Base-by-base conservation (phyloP, 2,113 vertebrate genomes). In the Forbesichthys agassizii region DNA sequence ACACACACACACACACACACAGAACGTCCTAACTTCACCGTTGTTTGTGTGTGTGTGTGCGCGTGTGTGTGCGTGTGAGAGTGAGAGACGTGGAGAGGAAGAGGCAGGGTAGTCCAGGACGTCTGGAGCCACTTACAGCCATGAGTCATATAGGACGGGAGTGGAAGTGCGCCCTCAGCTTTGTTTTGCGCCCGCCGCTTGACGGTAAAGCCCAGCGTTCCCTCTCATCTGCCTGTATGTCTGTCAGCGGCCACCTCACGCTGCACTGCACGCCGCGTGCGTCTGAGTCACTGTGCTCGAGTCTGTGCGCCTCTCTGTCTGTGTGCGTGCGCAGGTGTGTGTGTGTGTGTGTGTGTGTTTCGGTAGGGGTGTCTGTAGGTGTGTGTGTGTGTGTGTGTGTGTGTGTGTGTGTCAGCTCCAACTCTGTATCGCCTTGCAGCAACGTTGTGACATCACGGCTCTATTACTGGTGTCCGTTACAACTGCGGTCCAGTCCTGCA, bases 401-500 rank as follows among this genome's bases (percentile, higher is more conserved):
- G 49, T 65, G 33, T 11, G 12, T 18, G 53, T 51, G 14, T 53
- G 13, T 46, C 12, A 20, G 68, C 66, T 80, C 68, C 66, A 55
- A 73, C 59, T 77, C 66, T 73, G 74, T 88, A 86, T 90, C 73
- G 56, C 77, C 86, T 93, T 91, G 86, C 90, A 90, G 83, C 86
- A 90, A 85, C 72, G 79, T 80, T 69, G 77, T 91, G 89, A 93
- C 90, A 91, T 89, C 91, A 92, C 80, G 82, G 81, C 83, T 81
- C 85, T 90, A 91, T 91, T 92, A 88, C 89, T 88, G 85, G 88
- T 84, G 86, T 86, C 84, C 18, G 78, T 91, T 90, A 84, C 83
- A 81, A 79, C 80, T 68, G 81, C 62, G 63, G 78, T 64, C 61
- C 67, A 64, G 60, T 78, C 80, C 79, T 79, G 77, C 81, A 88